phyloP scores from a whole-genome alignment of 2,113 vertebrate genomes.

The Meriones unguiculatus region DNA sequence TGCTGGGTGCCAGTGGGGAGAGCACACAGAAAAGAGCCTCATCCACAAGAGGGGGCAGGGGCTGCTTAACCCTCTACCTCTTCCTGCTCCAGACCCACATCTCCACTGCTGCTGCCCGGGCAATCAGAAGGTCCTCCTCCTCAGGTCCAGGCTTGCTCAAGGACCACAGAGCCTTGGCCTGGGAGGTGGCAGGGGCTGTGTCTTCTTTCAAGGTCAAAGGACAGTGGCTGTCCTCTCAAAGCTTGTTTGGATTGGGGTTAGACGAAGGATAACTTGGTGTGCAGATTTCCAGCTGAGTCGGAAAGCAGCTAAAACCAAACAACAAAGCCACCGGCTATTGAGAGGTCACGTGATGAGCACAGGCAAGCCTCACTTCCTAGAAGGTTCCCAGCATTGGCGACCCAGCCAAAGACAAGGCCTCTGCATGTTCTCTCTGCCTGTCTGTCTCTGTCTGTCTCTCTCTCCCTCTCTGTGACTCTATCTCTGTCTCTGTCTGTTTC shows the following conservation, averaged over 20 bases:
- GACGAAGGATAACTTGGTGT: background rate
- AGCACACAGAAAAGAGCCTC: accelerated
- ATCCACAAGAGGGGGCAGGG: accelerated
- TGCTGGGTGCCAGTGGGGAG: background rate
- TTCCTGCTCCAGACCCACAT: accelerated
- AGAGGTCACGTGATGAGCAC: accelerated
- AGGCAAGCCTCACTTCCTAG: background rate
- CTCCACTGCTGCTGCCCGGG: background rate
- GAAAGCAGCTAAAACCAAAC: background rate
- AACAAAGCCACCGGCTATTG: background rate
- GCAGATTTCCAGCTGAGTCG: background rate
- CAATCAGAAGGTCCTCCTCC: background rate
- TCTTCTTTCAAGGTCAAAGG: background rate
- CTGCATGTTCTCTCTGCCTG: background rate
- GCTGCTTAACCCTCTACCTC: background rate
- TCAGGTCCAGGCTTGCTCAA: background rate
- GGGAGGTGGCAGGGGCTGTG: background rate
- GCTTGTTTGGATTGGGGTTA: too few species aligned
- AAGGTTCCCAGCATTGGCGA: background rate
- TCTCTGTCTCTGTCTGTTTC: too few species aligned
- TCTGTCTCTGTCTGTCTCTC: too few species aligned
- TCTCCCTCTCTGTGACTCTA: too few species aligned
- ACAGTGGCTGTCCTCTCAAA: background rate
- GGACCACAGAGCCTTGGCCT: background rate
- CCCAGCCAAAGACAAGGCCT: background rate